Evolutionary conservation across 2,797 vertebrate genomes (phyloP).

Genomic region (Scarus forsteni): DNA sequence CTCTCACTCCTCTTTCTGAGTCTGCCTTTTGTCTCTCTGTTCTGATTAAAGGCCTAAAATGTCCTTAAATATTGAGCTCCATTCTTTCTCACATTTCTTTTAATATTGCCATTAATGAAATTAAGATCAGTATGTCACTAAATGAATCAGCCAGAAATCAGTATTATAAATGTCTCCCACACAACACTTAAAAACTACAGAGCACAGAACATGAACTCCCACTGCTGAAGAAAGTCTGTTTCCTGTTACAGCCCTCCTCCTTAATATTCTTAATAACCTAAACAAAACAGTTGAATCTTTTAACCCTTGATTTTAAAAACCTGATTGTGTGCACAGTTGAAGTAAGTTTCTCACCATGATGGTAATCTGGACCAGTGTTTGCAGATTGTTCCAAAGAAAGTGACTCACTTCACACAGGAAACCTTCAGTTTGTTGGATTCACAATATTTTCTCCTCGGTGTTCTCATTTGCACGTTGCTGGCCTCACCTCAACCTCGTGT

Average conservation of each 20-base stretch:
- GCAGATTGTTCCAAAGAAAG: constrained; percentile 66
- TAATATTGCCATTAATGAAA: not conserved
- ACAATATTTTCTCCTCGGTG: constrained; percentile 65
- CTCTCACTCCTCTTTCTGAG: too few species aligned
- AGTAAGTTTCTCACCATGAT: constrained; percentile 23
- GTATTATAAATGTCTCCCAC: constrained; percentile 20
- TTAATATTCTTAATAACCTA: too few species aligned
- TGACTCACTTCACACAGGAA: constrained; percentile 77
- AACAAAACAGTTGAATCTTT: not conserved
- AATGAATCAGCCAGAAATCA: constrained; percentile 39
- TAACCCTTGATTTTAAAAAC: not conserved
- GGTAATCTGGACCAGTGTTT: constrained; percentile 24
- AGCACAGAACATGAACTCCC: constrained; percentile 19
- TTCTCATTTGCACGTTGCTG: constrained; percentile 70
- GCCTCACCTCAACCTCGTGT: constrained; percentile 56
- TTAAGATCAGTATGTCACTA: constrained; percentile 11
- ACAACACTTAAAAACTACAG: constrained; percentile 24
- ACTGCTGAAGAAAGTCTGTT: not conserved
- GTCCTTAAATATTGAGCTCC: not conserved
- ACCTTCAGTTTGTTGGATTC: constrained; percentile 66
- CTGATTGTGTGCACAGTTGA: not conserved
- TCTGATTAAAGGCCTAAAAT: too few species aligned
- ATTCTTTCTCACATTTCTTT: not conserved
- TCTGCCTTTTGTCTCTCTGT: too few species aligned
- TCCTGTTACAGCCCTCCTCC: not conserved